Conservation (phyloP, 1,140 invertebrate species). For the Maconellicoccus hirsutus region DNA sequence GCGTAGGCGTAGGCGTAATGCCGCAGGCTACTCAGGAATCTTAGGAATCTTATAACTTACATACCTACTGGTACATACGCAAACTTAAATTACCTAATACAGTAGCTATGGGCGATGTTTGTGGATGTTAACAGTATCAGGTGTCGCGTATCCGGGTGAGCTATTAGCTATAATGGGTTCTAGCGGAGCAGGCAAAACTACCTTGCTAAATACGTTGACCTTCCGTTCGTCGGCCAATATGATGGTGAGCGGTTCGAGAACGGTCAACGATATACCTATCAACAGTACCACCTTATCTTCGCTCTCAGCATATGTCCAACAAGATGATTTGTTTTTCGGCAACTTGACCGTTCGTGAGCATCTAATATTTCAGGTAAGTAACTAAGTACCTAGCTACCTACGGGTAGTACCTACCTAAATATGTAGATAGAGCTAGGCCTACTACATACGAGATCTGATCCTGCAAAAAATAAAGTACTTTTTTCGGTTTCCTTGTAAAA, state of each 20-base stretch:
- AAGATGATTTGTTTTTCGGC: slow-evolving; percentile 87
- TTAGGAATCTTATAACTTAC: too few relatives aligned
- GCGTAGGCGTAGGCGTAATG: too few relatives aligned
- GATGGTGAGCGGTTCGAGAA: slow-evolving; percentile 52
- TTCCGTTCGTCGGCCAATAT: slow-evolving; percentile 57
- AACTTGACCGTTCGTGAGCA: slow-evolving; percentile 86
- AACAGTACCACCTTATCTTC: slow-evolving; percentile 50
- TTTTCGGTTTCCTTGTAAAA: too few relatives aligned
- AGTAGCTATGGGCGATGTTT: too few relatives aligned
- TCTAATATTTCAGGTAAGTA: slow-evolving; percentile 65
- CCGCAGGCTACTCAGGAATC: too few relatives aligned
- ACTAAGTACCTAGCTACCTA: background rate
- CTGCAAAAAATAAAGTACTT: too few relatives aligned
- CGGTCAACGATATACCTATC: slow-evolving; percentile 57
- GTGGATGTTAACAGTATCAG: slow-evolving; percentile 66
- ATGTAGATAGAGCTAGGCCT: too few relatives aligned
- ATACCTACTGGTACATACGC: too few relatives aligned
- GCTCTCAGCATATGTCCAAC: slow-evolving; percentile 87
- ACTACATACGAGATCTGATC: too few relatives aligned
- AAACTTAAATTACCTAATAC: too few relatives aligned
- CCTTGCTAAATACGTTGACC: slow-evolving; percentile 80
- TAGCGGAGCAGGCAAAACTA: slow-evolving; percentile 92
- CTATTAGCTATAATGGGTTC: slow-evolving; percentile 86
- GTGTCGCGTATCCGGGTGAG: slow-evolving; percentile 77
- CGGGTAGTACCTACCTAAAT: too few relatives aligned